Conservation (phyloP, 2,113 vertebrate species). For the Peromyscus leucopus region DNA sequence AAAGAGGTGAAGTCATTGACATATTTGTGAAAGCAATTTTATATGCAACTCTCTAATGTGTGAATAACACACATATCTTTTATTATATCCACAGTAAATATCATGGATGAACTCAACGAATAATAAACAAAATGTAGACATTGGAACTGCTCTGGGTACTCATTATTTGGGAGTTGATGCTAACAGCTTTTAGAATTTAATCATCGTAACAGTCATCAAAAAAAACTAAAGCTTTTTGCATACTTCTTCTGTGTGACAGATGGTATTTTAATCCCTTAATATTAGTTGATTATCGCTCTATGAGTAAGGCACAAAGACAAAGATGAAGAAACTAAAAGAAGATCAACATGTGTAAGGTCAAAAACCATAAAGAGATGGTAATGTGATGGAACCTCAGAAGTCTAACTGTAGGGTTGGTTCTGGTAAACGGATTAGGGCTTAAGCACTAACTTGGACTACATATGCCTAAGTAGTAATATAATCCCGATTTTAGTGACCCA, state of each 20-base stretch:
- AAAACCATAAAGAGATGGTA: not conserved
- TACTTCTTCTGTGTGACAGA: not conserved
- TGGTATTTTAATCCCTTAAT: not conserved
- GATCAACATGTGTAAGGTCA: not conserved
- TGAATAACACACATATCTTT: not conserved
- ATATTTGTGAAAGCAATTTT: slow-evolving; percentile 14
- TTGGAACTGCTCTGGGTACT: not conserved
- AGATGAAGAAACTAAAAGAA: not conserved
- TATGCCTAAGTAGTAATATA: not conserved
- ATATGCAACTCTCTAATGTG: not conserved
- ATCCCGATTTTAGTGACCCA: not conserved
- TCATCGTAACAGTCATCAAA: not conserved
- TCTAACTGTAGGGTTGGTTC: not conserved
- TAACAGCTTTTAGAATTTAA: slow-evolving; percentile 27
- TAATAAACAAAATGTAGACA: slow-evolving; percentile 3
- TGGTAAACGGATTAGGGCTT: not conserved
- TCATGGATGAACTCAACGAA: not conserved
- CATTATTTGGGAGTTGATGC: not conserved
- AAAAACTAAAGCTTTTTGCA: not conserved
- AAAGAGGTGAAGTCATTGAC: not conserved
- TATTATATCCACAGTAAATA: not conserved
- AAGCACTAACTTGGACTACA: not conserved
- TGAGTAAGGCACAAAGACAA: not conserved
- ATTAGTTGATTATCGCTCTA: not conserved
- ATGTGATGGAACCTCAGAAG: not conserved